Evolutionary conservation across 2,888 invertebrate species (phyloP).

Genomic region (Chydorus sphaericus): DNA sequence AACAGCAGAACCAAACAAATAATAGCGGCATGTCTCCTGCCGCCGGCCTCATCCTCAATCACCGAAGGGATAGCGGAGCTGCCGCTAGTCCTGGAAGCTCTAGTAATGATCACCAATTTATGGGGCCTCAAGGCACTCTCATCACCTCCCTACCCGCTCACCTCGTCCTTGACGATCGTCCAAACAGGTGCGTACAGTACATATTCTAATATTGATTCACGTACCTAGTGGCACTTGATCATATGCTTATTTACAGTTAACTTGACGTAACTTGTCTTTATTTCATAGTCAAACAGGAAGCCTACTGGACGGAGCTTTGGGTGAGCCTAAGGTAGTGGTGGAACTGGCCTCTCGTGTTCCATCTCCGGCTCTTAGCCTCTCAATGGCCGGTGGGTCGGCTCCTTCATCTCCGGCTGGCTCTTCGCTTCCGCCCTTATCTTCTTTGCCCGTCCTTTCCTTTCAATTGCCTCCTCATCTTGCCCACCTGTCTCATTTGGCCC

Average conservation of each 20-base stretch:
- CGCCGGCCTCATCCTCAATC: no score
- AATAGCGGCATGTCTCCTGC: constrained; percentile 7
- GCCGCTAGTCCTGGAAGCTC: background rate
- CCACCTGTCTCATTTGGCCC: background rate
- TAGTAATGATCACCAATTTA: constrained; percentile 8
- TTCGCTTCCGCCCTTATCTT: constrained; percentile 7
- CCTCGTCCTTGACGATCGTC: constrained; percentile 13
- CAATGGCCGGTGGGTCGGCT: constrained; percentile 9
- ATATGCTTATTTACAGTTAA: no score
- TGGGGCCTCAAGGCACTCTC: background rate
- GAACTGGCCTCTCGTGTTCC: constrained; percentile 29
- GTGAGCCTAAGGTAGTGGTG: constrained; percentile 67
- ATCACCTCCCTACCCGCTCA: constrained; percentile 12
- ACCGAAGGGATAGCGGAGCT: background rate
- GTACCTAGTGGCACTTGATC: background rate
- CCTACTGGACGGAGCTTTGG: constrained; percentile 70
- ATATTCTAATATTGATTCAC: background rate
- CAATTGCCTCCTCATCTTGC: background rate
- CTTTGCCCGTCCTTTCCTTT: constrained; percentile 2
- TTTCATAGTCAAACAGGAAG: constrained; percentile 29
- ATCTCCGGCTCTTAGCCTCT: constrained; percentile 18
- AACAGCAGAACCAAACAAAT: background rate
- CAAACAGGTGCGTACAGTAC: background rate
- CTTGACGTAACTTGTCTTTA: background rate
- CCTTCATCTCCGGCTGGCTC: constrained; percentile 2